phyloP scores from a whole-genome alignment of 1,140 invertebrate species.

The Caerostris extrusa region DNA sequence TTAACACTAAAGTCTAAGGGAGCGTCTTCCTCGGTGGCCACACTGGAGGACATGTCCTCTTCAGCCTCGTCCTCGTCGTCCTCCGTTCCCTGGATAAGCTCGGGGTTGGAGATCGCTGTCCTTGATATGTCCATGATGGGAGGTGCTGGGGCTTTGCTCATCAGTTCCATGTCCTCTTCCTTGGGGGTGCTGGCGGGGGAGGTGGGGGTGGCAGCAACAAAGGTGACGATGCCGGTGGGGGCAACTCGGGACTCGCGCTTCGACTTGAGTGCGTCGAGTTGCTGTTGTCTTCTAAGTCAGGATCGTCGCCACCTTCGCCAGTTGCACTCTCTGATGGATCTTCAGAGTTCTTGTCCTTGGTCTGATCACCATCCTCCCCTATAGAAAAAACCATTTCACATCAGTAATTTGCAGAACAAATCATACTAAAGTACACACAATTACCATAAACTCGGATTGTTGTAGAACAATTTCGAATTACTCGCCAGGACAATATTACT shows the following conservation, averaged over 20 bases:
- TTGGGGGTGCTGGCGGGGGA: conserved; percentile 35
- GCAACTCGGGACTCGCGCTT: conserved; percentile 45
- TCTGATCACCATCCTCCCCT: conserved; percentile 72
- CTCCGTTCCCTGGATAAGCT: conserved; percentile 60
- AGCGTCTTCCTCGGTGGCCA: conserved; percentile 53
- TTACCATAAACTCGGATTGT: no score
- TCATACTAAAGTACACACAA: no score
- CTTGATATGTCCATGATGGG: conserved; percentile 74
- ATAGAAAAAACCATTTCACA: background rate
- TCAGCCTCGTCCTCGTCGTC: conserved; percentile 67
- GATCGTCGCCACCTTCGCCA: conserved; percentile 47
- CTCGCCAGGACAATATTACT: no score
- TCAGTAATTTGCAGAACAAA: background rate
- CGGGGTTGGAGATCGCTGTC: conserved; percentile 60
- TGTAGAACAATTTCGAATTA: no score
- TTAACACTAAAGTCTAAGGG: conserved; percentile 90
- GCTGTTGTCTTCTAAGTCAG: conserved; percentile 27
- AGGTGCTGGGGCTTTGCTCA: conserved; percentile 35
- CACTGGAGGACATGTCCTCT: conserved; percentile 47
- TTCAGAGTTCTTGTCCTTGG: conserved; percentile 72
- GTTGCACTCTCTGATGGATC: conserved; percentile 60
- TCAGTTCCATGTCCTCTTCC: conserved; percentile 52
- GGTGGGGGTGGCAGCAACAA: conserved; percentile 13
- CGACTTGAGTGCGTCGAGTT: conserved; percentile 60
- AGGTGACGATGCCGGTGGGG: conserved; percentile 36